These are phyloP conservation scores for Coelopa frigida DNA, from an alignment of 1,140 invertebrate species.

Conservation along the genomic window DNA sequence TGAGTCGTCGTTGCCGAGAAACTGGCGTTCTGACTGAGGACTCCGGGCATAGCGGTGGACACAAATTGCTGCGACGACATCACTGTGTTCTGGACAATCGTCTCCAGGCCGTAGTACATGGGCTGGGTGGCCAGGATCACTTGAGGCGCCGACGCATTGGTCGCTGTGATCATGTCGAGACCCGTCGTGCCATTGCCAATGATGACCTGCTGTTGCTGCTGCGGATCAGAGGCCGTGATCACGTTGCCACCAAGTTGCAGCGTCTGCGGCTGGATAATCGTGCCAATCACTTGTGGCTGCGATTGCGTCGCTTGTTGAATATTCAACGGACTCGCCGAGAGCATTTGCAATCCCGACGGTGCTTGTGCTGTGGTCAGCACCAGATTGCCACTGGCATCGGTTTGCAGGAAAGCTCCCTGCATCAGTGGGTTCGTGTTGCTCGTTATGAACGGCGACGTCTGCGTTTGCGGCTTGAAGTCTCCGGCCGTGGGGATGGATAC, in stretches of 20 bases:
- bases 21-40: conserved; percentile 67
- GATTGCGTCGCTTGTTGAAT: conserved; percentile 12
- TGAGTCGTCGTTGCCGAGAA: conserved; percentile 74
- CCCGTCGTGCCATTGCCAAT: conserved; percentile 22
- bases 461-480: conserved; percentile 33
- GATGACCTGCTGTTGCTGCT: conserved; percentile 30
- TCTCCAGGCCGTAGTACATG: conserved; percentile 73
- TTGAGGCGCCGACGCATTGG: conserved; percentile 58
- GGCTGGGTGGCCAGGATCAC: conserved; percentile 64
- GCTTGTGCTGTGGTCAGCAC: conserved; percentile 30
- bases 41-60: conserved; percentile 65
- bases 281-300: conserved; percentile 46
- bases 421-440: conserved; percentile 11
- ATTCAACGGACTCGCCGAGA: conserved; percentile 17
- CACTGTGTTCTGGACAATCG: conserved; percentile 75
- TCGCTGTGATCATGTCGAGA: conserved; percentile 60
- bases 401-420: conserved; percentile 34
- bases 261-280: conserved; percentile 56
- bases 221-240: conserved; percentile 40
- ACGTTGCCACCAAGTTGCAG: conserved; percentile 47
- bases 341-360: conserved; percentile 31
- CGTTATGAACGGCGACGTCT: conserved; percentile 31
- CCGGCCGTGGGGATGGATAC: conserved; percentile 33
- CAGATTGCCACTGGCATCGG: conserved; percentile 38
- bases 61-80: conserved; percentile 78